Percentiles rank a stretch among this genome's conserved stretches.
phyloP scores from a whole-genome alignment of 2,888 invertebrate species.

The Limnephilus marmoratus region DNA sequence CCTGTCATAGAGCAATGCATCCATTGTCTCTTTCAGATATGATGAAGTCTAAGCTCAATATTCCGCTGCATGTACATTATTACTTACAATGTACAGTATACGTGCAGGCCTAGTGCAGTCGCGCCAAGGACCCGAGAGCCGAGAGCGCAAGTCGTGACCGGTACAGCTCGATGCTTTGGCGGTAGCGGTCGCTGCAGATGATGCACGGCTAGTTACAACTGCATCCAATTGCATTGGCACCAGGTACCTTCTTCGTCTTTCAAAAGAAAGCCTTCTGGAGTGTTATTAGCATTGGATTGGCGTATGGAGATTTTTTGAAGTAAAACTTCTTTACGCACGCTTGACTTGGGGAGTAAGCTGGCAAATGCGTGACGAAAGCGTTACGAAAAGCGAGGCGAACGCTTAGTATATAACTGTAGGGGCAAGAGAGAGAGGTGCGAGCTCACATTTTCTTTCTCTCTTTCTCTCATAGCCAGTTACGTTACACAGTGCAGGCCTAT shows the following conservation, averaged over 20 bases:
- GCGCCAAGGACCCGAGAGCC: constrained; percentile 13
- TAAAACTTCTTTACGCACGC: too few relatives aligned
- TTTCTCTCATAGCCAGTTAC: too few relatives aligned
- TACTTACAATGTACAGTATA: neutral
- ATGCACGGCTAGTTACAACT: neutral
- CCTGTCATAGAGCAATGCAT: neutral
- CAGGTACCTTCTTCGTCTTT: neutral
- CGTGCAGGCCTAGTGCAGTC: neutral
- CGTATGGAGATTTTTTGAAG: too few relatives aligned
- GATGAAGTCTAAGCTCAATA: neutral
- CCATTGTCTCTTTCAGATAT: neutral
- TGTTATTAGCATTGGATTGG: neutral
- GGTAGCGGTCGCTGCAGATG: neutral
- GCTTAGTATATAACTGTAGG: too few relatives aligned
- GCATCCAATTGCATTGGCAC: constrained; percentile 5
- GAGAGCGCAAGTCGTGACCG: neutral
- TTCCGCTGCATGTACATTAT: neutral
- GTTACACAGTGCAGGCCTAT: too few relatives aligned
- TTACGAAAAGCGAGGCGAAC: too few relatives aligned
- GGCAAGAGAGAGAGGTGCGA: too few relatives aligned
- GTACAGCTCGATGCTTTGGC: neutral
- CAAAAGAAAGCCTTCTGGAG: neutral
- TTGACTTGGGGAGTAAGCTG: too few relatives aligned
- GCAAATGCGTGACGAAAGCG: too few relatives aligned
- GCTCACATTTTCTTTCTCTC: neutral